A percentile compares a stretch with the other conserved stretches of the same genome.
These are phyloP conservation scores for Conus canariensis DNA, from an alignment of 2,888 invertebrate genomes.

Conservation along the genomic window DNA sequence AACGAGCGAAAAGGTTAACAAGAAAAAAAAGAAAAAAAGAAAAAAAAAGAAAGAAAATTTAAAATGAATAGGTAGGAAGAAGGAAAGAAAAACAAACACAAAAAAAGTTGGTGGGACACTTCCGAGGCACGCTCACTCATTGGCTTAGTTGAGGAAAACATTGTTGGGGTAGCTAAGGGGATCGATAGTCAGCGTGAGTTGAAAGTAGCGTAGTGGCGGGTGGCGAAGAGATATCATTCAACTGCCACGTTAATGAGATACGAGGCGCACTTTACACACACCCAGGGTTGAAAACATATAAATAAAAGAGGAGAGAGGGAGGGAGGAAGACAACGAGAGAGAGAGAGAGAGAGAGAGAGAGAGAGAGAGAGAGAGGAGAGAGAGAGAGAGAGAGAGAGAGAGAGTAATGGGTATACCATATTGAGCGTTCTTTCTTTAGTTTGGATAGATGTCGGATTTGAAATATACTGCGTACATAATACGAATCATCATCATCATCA, in stretches of 20 bases:
- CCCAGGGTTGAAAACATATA: not conserved
- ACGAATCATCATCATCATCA: no score
- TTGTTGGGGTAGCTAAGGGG: not conserved
- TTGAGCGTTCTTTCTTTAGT: no score
- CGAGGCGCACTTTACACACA: not conserved
- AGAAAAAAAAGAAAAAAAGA: no score
- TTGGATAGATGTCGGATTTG: no score
- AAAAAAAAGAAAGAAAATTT: no score
- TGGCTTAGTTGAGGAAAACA: constrained; percentile 11
- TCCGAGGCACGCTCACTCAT: not conserved
- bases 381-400: no score
- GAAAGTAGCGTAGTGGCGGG: not conserved
- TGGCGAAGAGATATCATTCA: not conserved
- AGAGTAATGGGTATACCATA: no score
- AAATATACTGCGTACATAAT: not conserved
- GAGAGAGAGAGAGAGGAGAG: no score
- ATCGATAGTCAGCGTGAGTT: not conserved
- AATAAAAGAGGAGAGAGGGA: not conserved
- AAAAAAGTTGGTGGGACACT: not conserved
- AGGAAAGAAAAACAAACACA: not conserved
- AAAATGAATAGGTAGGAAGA: no score
- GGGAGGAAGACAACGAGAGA: not conserved
- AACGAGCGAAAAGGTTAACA: no score
- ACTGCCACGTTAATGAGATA: not conserved
- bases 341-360: not conserved